These are phyloP conservation scores for Coilia nasus DNA, from an alignment of 2,797 vertebrate genomes.

Conservation along the genomic window DNA sequence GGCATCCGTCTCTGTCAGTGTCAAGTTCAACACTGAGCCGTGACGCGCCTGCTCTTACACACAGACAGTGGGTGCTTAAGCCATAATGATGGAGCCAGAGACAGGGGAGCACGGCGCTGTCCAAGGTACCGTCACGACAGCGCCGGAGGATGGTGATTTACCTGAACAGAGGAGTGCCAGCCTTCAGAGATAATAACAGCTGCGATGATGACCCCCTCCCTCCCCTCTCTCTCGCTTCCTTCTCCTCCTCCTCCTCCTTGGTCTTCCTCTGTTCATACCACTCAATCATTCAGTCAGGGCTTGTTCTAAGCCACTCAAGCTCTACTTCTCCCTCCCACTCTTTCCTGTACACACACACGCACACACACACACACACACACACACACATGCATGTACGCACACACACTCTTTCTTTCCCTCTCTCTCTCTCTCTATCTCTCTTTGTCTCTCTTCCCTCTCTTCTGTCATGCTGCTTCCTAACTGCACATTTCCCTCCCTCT, in stretches of 20 bases:
- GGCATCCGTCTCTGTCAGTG: neutral
- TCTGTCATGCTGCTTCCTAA: too few species aligned
- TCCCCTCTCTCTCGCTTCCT: neutral
- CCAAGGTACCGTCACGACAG: neutral
- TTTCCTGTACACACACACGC: too few species aligned
- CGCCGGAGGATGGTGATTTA: neutral
- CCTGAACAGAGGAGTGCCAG: constrained; percentile 14
- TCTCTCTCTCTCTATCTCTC: too few species aligned
- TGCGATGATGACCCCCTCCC: constrained; percentile 2
- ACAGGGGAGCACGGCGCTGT: neutral
- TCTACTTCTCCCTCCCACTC: too few species aligned
- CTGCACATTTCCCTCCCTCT: too few species aligned
- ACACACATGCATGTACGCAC: too few species aligned
- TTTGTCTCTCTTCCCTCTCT: too few species aligned
- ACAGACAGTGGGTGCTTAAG: neutral
- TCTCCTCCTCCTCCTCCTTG: neutral
- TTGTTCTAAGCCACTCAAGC: too few species aligned
- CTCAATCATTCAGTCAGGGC: constrained; percentile 13
- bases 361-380: too few species aligned
- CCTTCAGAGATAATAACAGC: constrained; percentile 37
- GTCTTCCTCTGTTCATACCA: neutral
- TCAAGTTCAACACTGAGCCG: neutral
- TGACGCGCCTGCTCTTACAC: neutral
- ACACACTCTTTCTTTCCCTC: too few species aligned
- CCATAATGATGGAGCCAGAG: neutral